Evolutionary conservation across 2,888 invertebrate species (phyloP), one percentile per base, ranked within the genome.

Genomic region (Drosophila rubida): DNA sequence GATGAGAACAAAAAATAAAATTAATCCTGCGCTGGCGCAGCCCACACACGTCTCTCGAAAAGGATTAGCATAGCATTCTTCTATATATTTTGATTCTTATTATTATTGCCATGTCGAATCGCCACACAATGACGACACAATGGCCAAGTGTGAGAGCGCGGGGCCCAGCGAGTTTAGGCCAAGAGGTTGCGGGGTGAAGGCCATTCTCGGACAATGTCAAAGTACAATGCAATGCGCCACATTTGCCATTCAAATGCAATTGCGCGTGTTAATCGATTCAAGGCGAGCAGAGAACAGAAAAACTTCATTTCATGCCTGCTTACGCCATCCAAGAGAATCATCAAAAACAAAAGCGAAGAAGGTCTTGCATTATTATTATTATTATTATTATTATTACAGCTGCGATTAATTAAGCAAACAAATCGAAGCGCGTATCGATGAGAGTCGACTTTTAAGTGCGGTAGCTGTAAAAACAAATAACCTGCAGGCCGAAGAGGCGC

Each of bases 31-130:
- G 68, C 66, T 85, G 78, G 70, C 62, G 67, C 74, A 84, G 90
- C 88, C 90, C 90, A 90, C 89, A 89, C 89, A 89, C 89, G 90
- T 82, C 67, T 71, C 54, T n/a, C 57, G 62, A 78, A 83, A 83
- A 80, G 84, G 84, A 88, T 88, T 88, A 84, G 87, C 84, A 85
- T 87, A 78, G 27, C 32, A 30, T 41, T 35, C 16, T 16, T 48
- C 32, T 32, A 44, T 37, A 37, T 45, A 37, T 13, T 63, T 32
- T 60, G 60, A 59, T 46, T 66, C 35, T 30, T 57, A 68, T 69
- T 76, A 67, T 78, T 78, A 76, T 74, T 69, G 80, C 80, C 75
- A 69, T 73, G 66, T 48, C 87, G 85, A 83, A 87, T 80, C 72
- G 65, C 51, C 64, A 55, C 23, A 78, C 76, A 78, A 76, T 45